Evolutionary conservation across 92 coral and sea anemone genomes (phyloP), one percentile per base, ranked within the genome.

Genomic region (Palythoa caribaeorum): DNA sequence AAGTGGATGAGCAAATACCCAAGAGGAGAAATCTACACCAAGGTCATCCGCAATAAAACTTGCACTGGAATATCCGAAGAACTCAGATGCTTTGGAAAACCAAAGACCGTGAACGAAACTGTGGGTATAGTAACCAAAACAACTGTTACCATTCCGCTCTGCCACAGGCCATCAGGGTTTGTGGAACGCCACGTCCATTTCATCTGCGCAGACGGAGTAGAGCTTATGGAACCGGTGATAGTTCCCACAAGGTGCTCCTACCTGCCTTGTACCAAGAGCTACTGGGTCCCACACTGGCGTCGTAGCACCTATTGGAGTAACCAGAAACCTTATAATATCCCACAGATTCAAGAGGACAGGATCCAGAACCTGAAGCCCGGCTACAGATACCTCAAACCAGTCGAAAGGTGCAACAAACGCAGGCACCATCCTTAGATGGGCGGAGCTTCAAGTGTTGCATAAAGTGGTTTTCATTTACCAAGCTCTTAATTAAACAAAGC

Each of bases 41-140:
- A 87, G 12, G 83, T 92, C 38, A 53, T 89, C 28, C 78, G 88
- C 39, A 80, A 89, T 15, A 78, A 71, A 37, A 92, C 92, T 8
- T 92, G 94, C 77, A 92, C 70, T 66, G 79, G 84, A 73, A 79
- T 92, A 21, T 44, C 87, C 47, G 59, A 38, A n/a, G 92, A 92
- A 50, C 37, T 92, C 39, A 79, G 35, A 62, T 92, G 94, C 77
- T 92, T 79, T 36, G 94, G 94, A 36, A 73, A 84, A 54, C 84
- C 20, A 50, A 84, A 69, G 79, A 60, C 39, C 2, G 73, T 79
- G 74, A 9, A 71, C 39, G 52, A 47, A 69, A 15, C 15, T 19
- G 63, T 79, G 35, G 94, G 94, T 40, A 90, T 89, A 11, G 83
- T 92, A 38, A 71, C 87, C 74, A 84, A 89, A 77, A 92, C 94